Evolutionary conservation across 1,140 invertebrate species (phyloP), one percentile per base, ranked within the genome.

Genomic region (Calliopsis andreniformis): DNA sequence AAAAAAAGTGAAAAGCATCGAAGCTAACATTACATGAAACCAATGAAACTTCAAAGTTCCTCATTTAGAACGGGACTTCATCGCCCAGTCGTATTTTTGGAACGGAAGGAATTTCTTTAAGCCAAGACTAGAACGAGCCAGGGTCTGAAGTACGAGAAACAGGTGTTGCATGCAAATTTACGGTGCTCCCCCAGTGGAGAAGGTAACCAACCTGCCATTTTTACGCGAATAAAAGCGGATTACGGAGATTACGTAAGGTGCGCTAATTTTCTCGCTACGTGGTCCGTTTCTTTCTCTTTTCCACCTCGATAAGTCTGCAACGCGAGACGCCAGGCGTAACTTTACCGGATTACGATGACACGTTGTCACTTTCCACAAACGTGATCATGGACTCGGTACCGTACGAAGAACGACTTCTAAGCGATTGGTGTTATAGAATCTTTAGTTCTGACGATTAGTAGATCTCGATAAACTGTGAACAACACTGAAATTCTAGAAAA

Each of bases 101-200:
- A 39, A 39, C 35, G 35, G 35, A 39, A 39, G 35, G 35, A 39
- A 39, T 39, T 10, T 39, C 35, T 39, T 39, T 39, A 39, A 39
- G 35, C 35, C 35, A 23, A 23, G 7, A 6, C 3, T 28, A 35
- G 55, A 32, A 56, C 3, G 6, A 28, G 0, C 55, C 35, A 3
- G 35, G 3, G 20, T 20, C 12, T 61, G 58, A 61, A 42, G 58
- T 42, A 61, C 35, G 58, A 61, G 58, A 42, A 61, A 42, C 58
- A 61, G 58, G 35, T 61, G 58, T 61, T 35, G 35, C 58, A 25
- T 12, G 35, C 4, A 42, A 25, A 42, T 61, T 61, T 42, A 61
- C 35, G 35, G 25, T 28, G 25, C 5, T 16, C 35, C 35, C 1
- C 10, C 16, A 14, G 14, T 25, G 14, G 14, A 18, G 25, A 55